Base-by-base conservation (phyloP, 1,140 invertebrate genomes). In the Phenacoccus solenopsis region DNA sequence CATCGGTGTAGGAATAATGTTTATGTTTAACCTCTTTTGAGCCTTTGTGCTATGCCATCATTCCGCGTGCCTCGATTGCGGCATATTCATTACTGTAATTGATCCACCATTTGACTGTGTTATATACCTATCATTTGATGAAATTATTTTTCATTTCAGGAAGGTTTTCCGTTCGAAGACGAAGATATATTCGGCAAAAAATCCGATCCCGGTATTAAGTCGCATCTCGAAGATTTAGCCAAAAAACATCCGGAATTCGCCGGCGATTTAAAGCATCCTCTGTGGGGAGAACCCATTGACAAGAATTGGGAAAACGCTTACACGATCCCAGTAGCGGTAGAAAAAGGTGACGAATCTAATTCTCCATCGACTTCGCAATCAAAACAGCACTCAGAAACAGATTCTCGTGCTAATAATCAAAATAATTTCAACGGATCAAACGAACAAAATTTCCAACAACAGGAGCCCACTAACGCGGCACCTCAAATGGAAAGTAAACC, bases 211-310 rank as follows among this genome's bases (percentile, higher is more conserved):
- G 59, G 59, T 25, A 64, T 64, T 24, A 64, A 64, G 20, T 78
- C 82, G 0, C 83, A 82, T 68, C 75, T 85, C 16, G 82, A 85
- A 75, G 81, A 86, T 70, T 76, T 86, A 68, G 84, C 83, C 0
- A 75, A 81, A 16, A 77, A 84, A 1, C 83, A 85, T 75, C 85
- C 85, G n/a, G 84, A 85, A 72, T 81, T 86, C 28, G 84, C 84
- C 0, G 83, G 85, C 67, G 84, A 84, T 69, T 72, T 86, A 1
- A 68, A 70, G 35, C 67, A 69, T 49, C 69, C 70, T 25, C 69
- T 69, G 21, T 69, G 70, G 68, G 69, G 30, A 28, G 67, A 61
- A 12, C 28, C 25, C 1, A 3, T 30, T 7, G 57, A 35, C 25
- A 16, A n/a, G 25, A 28, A 59, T 20, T 56, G 32, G 27, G 69